Conservation (phyloP, 2,797 vertebrate species). For the Micromesistius poutassou region DNA sequence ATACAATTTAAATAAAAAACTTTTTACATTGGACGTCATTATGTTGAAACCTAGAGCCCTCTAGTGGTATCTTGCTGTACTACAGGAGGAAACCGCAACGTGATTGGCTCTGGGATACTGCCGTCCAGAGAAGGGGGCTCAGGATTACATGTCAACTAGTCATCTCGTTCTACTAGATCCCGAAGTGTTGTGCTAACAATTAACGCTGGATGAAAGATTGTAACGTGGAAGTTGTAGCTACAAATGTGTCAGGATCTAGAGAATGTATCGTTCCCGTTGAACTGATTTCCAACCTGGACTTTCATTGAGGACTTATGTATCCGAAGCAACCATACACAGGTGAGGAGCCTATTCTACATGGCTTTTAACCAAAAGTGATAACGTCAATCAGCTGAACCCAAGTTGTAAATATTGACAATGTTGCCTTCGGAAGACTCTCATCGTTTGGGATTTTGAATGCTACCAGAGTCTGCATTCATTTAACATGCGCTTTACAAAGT, state of each 20-base stretch:
- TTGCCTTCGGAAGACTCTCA: neutral
- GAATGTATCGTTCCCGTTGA: neutral
- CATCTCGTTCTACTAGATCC: neutral
- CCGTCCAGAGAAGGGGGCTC: neutral
- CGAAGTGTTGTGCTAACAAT: neutral
- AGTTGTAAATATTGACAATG: conserved; percentile 1
- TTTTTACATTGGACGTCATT: neutral
- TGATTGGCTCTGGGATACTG: neutral
- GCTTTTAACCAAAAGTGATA: neutral
- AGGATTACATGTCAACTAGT: neutral
- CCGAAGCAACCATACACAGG: neutral
- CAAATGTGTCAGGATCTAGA: neutral
- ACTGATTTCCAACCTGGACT: neutral
- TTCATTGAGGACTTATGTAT: neutral
- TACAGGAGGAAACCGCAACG: neutral
- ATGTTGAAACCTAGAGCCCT: neutral
- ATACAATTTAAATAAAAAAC: neutral
- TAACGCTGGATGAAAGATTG: neutral
- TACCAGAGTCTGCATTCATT: neutral
- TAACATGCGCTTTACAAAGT: neutral
- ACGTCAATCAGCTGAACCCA: neutral
- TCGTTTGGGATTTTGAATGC: neutral
- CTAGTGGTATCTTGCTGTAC: neutral
- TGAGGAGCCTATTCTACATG: neutral
- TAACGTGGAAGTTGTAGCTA: neutral